Evolutionary conservation across 2,888 invertebrate species (phyloP).

Genomic region (Litoditis marina): DNA sequence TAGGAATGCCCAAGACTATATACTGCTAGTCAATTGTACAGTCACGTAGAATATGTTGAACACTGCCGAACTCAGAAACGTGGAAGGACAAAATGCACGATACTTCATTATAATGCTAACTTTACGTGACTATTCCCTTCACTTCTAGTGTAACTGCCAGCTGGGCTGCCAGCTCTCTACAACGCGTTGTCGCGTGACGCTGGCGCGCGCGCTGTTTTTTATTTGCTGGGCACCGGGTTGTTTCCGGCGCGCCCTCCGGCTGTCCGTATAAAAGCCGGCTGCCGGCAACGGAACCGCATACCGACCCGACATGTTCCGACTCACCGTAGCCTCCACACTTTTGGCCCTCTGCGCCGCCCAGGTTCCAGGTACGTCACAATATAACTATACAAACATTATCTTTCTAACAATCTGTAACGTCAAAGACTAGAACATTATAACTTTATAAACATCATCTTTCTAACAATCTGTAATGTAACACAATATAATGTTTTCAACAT

Average conservation of each 20-base stretch:
- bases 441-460: background rate
- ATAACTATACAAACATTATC: background rate
- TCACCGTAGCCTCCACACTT: constrained; percentile 29
- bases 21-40: too few relatives aligned
- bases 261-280: constrained; percentile 4
- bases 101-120: too few relatives aligned
- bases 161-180: too few relatives aligned
- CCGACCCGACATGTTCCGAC: constrained; percentile 26
- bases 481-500: background rate
- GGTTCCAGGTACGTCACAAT: constrained; percentile 24
- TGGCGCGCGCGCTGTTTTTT: constrained; percentile 17
- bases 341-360: constrained; percentile 29
- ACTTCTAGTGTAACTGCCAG: too few relatives aligned
- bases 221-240: too few relatives aligned
- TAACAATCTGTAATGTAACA: background rate
- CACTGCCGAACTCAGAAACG: too few relatives aligned
- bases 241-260: constrained; percentile 14
- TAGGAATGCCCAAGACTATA: too few relatives aligned
- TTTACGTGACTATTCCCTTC: too few relatives aligned
- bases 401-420: background rate
- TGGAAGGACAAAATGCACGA: too few relatives aligned
- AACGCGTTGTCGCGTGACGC: constrained; percentile 18
- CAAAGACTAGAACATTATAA: too few relatives aligned
- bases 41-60: too few relatives aligned
- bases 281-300: constrained; percentile 1